Conservation (phyloP, 2,888 invertebrate genomes). For the Erannis defoliaria region DNA sequence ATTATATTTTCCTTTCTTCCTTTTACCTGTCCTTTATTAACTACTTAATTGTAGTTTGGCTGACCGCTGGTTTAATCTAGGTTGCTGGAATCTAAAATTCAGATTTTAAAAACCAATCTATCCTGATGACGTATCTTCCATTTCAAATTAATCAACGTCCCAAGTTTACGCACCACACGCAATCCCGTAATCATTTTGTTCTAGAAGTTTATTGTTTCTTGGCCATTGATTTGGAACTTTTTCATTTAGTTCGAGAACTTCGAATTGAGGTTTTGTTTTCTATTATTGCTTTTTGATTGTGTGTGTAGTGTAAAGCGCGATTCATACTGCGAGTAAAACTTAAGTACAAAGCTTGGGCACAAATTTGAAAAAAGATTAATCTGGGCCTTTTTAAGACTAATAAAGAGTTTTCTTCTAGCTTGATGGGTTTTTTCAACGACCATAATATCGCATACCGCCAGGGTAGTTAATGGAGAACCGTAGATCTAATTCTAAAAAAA, state of each 20-base stretch:
- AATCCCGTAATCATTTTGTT: constrained; percentile 41
- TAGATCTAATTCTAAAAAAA: too few relatives aligned
- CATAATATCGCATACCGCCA: too few relatives aligned
- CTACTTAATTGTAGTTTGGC: too few relatives aligned
- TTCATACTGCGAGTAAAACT: neutral
- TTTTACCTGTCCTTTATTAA: too few relatives aligned
- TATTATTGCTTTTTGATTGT: constrained; percentile 37
- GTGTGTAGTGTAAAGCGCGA: constrained; percentile 7
- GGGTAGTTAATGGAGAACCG: too few relatives aligned
- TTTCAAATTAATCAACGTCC: neutral
- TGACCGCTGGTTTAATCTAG: too few relatives aligned
- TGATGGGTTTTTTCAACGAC: too few relatives aligned
- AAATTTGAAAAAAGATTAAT: too few relatives aligned
- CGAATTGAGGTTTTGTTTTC: constrained; percentile 24
- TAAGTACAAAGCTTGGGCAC: too few relatives aligned
- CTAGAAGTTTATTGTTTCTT: constrained; percentile 41
- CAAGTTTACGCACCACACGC: constrained; percentile 36
- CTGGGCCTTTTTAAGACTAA: too few relatives aligned
- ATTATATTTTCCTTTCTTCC: too few relatives aligned
- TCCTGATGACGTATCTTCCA: constrained; percentile 10
- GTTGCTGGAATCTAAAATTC: neutral
- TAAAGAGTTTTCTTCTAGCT: too few relatives aligned
- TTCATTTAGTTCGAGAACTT: constrained; percentile 41
- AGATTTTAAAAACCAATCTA: neutral
- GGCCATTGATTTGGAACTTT: constrained; percentile 41